Percentiles rank a stretch among this genome's conserved stretches.
Evolutionary conservation across 2,888 invertebrate species (phyloP).

Genomic region (Callosobruchus maculatus): DNA sequence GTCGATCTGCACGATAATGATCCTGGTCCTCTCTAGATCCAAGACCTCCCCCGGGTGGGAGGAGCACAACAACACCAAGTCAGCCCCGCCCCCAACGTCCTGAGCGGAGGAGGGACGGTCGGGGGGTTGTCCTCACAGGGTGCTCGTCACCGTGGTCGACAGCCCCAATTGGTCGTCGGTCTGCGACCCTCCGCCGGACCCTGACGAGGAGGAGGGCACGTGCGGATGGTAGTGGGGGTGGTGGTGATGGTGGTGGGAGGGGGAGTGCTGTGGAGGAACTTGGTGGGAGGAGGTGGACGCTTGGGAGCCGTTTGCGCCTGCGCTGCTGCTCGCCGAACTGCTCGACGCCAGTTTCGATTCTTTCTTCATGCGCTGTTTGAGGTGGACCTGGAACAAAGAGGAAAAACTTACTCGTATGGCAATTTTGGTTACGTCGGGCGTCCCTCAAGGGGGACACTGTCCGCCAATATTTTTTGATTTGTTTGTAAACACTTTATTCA

Average conservation of each 20-base stretch:
- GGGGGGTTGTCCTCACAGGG: constrained; percentile 55
- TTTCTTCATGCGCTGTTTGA: constrained; percentile 89
- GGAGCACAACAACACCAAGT: constrained; percentile 49
- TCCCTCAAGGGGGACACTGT: too few relatives aligned
- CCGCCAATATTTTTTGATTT: too few relatives aligned
- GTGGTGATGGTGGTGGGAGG: constrained; percentile 40
- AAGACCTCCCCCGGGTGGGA: constrained; percentile 47
- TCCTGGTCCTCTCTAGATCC: constrained; percentile 41
- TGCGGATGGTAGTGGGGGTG: constrained; percentile 41
- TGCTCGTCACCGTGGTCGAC: constrained; percentile 50
- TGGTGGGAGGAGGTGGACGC: constrained; percentile 31
- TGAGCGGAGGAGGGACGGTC: constrained; percentile 49
- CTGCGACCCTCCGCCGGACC: constrained; percentile 40
- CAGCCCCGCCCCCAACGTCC: constrained; percentile 34
- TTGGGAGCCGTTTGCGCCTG: constrained; percentile 34
- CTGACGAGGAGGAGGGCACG: constrained; percentile 39
- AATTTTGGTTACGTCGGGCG: too few relatives aligned
- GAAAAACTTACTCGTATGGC: too few relatives aligned
- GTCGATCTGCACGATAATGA: constrained; percentile 49
- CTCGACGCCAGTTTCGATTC: constrained; percentile 64
- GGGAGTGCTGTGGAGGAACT: constrained; percentile 33
- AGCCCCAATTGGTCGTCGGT: constrained; percentile 44
- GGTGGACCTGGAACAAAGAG: constrained; percentile 61
- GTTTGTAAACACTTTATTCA: too few relatives aligned
- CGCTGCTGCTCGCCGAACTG: constrained; percentile 37